Evolutionary conservation across 92 coral and sea anemone species (phyloP), one percentile per base, ranked within the genome.

Genomic region (Actinernus sp.): DNA sequence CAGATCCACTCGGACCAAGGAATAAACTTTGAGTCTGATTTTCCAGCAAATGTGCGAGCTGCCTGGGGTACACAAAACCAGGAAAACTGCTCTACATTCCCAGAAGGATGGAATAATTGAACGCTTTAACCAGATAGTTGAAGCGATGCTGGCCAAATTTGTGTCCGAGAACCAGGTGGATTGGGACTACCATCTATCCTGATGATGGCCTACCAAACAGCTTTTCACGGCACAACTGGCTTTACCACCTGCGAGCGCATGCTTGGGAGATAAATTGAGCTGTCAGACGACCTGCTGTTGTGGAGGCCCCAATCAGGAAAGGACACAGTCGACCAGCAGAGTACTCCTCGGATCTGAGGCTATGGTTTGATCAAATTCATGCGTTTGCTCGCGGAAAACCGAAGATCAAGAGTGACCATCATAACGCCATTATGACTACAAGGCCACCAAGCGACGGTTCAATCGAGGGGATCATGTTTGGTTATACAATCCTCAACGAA

Each of bases 1-100:
- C 69, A 78, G 34, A 17, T 71, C 18, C 79, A 58, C 46, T 71
- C 79, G 9, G 68, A 72, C 16, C 79, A 72, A 46, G 69, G 79
- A 10, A 39, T 59, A 2, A 70, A 78, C 30, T 78, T 53, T 14
- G 85, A 58, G 51, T 16, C 49, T 18, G 64, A 32, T 77, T 50
- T 54, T 77, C 45, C 26, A 20, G 2, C 58, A 78, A 32, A 68
- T 69, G 78, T 59, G 51, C 55, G 27, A 3, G 56, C 21, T 68
- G n/a, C 63, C 70, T 26, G 79, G 67, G 1, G 53, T 79, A 61
- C 21, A 69, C 69, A 23, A 79, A n/a, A n/a, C 86, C 18, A 11
- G 79, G 31, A 79, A 66, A 11, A 68, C 85, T 13, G 54, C 85
- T 10, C 30, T 73, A 19, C 80, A 73, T 21, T 48, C 70, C 16